Percentiles rank a stretch among this genome's conserved stretches.
Evolutionary conservation across 2,113 vertebrate genomes (phyloP).

Genomic region (Oncorhynchus nerka): DNA sequence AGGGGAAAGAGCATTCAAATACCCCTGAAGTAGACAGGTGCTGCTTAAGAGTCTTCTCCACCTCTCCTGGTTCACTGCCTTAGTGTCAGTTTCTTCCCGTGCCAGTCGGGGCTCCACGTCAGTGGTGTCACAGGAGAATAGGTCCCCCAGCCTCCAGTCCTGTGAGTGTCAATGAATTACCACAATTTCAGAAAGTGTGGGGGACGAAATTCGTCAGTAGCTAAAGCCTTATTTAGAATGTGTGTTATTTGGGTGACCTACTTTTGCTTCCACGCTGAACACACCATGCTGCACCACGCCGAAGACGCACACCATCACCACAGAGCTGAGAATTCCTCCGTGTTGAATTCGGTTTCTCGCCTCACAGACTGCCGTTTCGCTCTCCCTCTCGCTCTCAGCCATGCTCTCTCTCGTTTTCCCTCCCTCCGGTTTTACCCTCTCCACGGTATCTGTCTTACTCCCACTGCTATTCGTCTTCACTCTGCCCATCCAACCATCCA

Average conservation of each 20-base stretch:
- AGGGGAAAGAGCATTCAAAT: neutral
- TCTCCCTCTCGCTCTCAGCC: neutral
- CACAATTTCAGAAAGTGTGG: neutral
- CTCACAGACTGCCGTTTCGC: neutral
- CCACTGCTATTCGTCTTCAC: neutral
- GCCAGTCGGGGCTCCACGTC: neutral
- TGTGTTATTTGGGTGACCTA: slow-evolving; percentile 54
- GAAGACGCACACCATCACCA: neutral
- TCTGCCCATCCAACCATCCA: neutral
- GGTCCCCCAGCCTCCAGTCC: neutral
- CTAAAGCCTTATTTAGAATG: slow-evolving; percentile 5
- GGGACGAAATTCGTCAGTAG: neutral
- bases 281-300: slow-evolving; percentile 12
- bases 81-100: neutral
- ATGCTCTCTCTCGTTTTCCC: neutral
- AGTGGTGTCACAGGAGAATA: neutral
- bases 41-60: neutral
- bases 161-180: neutral
- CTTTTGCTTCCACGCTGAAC: slow-evolving; percentile 47
- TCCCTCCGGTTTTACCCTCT: neutral
- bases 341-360: neutral
- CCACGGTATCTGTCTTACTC: neutral
- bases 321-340: neutral
- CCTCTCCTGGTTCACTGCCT: neutral
- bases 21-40: neutral